Percentiles rank a stretch among this genome's conserved stretches.
These are phyloP conservation scores for Hydrochoerus hydrochaeris DNA, from an alignment of 2,113 vertebrate species.

Conservation along the genomic window DNA sequence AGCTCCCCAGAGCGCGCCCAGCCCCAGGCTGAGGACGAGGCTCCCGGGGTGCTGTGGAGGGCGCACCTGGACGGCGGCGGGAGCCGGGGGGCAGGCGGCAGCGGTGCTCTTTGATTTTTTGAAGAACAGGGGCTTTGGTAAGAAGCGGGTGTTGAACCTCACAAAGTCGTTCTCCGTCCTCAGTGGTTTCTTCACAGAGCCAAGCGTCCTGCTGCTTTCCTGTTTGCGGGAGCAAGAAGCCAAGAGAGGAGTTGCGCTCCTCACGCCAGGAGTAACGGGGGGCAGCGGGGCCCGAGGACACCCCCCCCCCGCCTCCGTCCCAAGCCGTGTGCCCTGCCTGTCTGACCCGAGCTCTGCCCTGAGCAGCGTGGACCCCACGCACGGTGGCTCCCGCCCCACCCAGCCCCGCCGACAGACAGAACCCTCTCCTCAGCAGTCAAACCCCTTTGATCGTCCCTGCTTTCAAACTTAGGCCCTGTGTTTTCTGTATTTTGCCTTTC, in stretches of 20 bases:
- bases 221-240: neutral
- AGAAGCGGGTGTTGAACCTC: slow-evolving; percentile 85
- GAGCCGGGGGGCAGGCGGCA: slow-evolving; percentile 23
- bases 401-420: neutral
- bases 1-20: neutral
- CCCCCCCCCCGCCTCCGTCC: fast-evolving
- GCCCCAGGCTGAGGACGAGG: neutral
- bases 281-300: fast-evolving
- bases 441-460: neutral
- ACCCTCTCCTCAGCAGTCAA: neutral
- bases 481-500: neutral
- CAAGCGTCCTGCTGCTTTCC: slow-evolving; percentile 57
- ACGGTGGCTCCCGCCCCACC: neutral
- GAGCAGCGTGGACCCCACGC: too few relatives aligned
- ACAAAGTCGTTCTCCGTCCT: slow-evolving; percentile 86
- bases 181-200: slow-evolving; percentile 70
- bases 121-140: slow-evolving; percentile 90
- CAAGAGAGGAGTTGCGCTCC: fast-evolving
- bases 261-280: fast-evolving
- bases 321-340: too few relatives aligned
- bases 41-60: neutral
- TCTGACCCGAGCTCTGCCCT: too few relatives aligned
- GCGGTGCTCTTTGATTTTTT: slow-evolving; percentile 83
- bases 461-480: too few relatives aligned
- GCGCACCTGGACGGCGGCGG: slow-evolving; percentile 73